phyloP scores from a whole-genome alignment of 1,140 invertebrate species.

The Samia ricini region DNA sequence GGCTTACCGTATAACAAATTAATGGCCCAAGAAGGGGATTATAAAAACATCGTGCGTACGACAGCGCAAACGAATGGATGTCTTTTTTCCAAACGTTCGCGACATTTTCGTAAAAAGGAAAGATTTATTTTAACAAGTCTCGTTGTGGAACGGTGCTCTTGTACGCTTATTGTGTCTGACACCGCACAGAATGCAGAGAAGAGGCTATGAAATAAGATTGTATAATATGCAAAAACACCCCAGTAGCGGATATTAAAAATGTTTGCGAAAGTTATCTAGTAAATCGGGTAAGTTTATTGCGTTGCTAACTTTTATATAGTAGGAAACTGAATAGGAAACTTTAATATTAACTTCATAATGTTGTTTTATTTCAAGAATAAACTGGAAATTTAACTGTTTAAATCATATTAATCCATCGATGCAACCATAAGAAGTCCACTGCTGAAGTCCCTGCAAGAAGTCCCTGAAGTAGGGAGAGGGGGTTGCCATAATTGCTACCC shows the following conservation, averaged over 20 bases:
- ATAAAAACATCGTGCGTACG: slow-evolving; percentile 9
- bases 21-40: slow-evolving; percentile 3
- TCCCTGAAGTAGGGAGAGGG: no score
- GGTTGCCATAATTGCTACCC: no score
- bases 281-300: background rate
- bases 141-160: slow-evolving; percentile 7
- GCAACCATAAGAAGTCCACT: no score
- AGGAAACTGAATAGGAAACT: background rate
- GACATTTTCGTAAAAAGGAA: slow-evolving; percentile 5
- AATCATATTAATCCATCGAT: background rate
- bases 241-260: slow-evolving; percentile 16
- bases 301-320: background rate
- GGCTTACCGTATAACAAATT: background rate
- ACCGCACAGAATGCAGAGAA: slow-evolving; percentile 9
- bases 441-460: no score
- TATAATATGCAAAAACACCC: background rate
- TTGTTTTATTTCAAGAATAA: background rate
- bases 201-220: slow-evolving; percentile 11
- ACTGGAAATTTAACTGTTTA: no score
- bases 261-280: slow-evolving; percentile 4
- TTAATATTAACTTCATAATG: background rate
- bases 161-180: slow-evolving; percentile 12
- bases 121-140: slow-evolving; percentile 16
- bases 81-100: slow-evolving; percentile 8
- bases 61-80: slow-evolving; percentile 5